A percentile compares a stretch with the other conserved stretches of the same genome.
Evolutionary conservation across 2,888 invertebrate species (phyloP).

Genomic region (Resseliella maxima): DNA sequence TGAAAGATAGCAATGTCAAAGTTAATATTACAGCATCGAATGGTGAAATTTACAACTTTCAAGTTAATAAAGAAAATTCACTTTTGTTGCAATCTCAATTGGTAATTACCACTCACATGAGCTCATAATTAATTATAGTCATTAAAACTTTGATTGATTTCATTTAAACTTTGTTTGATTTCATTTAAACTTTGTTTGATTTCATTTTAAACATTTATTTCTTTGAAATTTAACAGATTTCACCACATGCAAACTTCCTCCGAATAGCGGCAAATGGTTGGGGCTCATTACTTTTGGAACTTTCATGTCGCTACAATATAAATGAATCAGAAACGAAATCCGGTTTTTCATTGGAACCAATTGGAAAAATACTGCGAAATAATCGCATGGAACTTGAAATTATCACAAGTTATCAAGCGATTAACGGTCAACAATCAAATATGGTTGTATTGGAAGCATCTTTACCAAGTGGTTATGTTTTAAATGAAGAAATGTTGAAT

Average conservation of each 20-base stretch:
- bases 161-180: not conserved
- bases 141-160: not conserved
- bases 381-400: not conserved
- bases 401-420: not conserved
- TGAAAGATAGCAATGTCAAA: conserved; percentile 66
- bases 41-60: conserved; percentile 60
- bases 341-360: conserved; percentile 86
- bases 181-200: not conserved
- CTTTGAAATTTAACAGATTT: too few species aligned
- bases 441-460: conserved; percentile 92
- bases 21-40: conserved; percentile 68
- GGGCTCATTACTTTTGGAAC: conserved; percentile 84
- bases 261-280: conserved; percentile 82
- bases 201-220: too few species aligned
- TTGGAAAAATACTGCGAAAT: not conserved
- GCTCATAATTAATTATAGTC: not conserved
- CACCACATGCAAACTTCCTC: conserved; percentile 71
- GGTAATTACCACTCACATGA: conserved; percentile 67
- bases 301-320: conserved; percentile 84
- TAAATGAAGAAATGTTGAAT: not conserved
- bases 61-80: conserved; percentile 80
- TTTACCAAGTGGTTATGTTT: conserved; percentile 85
- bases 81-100: conserved; percentile 84
- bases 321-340: conserved; percentile 92
- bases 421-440: conserved; percentile 69